These are phyloP conservation scores for Eueides isabella DNA, from an alignment of 1,140 invertebrate species.

Conservation along the genomic window DNA sequence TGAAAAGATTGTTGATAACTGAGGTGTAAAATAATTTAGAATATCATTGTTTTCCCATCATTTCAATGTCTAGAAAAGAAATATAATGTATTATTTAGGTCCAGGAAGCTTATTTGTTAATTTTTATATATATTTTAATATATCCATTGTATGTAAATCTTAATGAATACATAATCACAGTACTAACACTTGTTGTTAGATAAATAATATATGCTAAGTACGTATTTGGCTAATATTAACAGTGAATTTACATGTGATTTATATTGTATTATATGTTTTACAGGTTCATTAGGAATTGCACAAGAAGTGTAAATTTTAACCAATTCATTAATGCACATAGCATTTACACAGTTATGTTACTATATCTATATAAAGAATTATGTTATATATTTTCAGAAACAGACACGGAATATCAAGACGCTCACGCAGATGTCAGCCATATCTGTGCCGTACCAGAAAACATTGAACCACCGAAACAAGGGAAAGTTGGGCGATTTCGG, in stretches of 20 bases:
- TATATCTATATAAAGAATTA: not conserved
- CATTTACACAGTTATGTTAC: not conserved
- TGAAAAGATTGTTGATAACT: not conserved
- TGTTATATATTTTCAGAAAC: conserved; percentile 56
- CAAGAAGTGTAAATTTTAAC: not conserved
- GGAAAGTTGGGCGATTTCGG: conserved; percentile 67
- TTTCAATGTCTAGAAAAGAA: too few species aligned
- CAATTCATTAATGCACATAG: not conserved
- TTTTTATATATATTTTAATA: too few species aligned
- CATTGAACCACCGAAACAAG: conserved; percentile 59
- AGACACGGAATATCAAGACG: conserved; percentile 73
- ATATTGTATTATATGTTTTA: not conserved
- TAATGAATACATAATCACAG: not conserved
- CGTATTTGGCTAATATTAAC: not conserved
- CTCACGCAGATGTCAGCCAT: conserved; percentile 49
- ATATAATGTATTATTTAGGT: too few species aligned
- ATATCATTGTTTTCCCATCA: too few species aligned
- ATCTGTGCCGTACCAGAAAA: conserved; percentile 53
- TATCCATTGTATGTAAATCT: not conserved
- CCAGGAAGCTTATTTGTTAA: too few species aligned
- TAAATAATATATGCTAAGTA: too few species aligned
- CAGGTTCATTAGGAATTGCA: not conserved
- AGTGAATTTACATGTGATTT: not conserved
- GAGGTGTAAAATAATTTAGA: too few species aligned
- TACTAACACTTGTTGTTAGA: conserved; percentile 14